These are phyloP conservation scores for Clusia tigrina DNA, from an alignment of 2,888 invertebrate species.

Conservation along the genomic window DNA sequence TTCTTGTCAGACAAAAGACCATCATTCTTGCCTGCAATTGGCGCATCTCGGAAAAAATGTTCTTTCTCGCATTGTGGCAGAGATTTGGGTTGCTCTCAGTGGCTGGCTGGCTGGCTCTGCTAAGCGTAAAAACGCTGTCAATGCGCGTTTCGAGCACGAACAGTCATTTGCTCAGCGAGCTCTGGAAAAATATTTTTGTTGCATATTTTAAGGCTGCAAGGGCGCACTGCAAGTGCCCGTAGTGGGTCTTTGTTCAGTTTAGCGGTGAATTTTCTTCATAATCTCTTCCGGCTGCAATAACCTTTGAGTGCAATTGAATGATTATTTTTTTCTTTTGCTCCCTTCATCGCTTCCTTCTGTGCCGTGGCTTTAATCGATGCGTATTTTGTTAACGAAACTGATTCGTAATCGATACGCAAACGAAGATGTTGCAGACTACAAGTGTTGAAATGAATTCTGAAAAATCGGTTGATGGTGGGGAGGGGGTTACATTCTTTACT, in stretches of 20 bases:
- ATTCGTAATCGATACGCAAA: not conserved
- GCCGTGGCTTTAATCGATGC: slow-evolving; percentile 3
- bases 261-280: slow-evolving; percentile 55
- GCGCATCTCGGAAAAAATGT: not conserved
- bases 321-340: not conserved
- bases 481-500: too few species aligned
- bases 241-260: slow-evolving; percentile 24
- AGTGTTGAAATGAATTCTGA: too few species aligned
- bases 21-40: too few species aligned
- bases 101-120: not conserved
- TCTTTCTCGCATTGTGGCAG: not conserved
- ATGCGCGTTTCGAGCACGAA: not conserved
- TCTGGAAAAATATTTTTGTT: too few species aligned
- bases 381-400: not conserved
- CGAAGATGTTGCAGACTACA: not conserved
- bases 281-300: slow-evolving; percentile 49
- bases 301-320: slow-evolving; percentile 39
- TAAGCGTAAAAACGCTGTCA: not conserved
- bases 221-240: not conserved
- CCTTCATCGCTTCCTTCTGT: too few species aligned
- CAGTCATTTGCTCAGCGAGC: too few species aligned
- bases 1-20: slow-evolving; percentile 24
- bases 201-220: slow-evolving; percentile 5
- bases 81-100: not conserved
- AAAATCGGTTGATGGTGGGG: too few species aligned